Evolutionary conservation across 2,797 vertebrate species (phyloP), one percentile per base, ranked within the genome.

Genomic region (Gymnothorax reevesii): DNA sequence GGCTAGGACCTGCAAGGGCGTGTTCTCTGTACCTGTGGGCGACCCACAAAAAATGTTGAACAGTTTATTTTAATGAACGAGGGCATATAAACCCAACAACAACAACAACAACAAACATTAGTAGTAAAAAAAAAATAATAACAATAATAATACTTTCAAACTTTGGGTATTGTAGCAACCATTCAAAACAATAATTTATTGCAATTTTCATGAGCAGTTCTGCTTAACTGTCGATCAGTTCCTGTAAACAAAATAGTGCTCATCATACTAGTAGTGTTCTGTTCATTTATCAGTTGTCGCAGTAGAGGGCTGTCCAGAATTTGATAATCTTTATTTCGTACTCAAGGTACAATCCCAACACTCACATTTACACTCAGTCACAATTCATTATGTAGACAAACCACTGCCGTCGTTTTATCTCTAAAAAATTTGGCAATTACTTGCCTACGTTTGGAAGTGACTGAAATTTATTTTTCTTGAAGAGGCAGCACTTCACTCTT

Each of bases 11-110:
- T 99, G 98, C 6, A 99, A 96, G 83, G 96, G 93, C 0, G 97
- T 98, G 94, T 99, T 99, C 87, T 97, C 97, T 0, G 96, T 96
- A 1, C 98, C 98, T 99, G 93, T 20, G 92, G 75, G 62, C 54
- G 10, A 80, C 42, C 20, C 8, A 15, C 62, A 59, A 60, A 7
- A 57, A 71, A 13, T 12, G 71, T 49, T n/a, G 55, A 66, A 69
- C 57, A 9, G 6, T 20, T 57, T 42, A 60, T 1, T 12, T 12
- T 12, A 59, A 9, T 55, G 33, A 54, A 82, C 27, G 55, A 17
- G 22, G 20, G 54, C 20, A n/a, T 57, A 59, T 83, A 25, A n/a
- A 9, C 1, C 42, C 15, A 49, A 71, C 8, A 42, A 42, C 33
- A 42, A 2, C 33, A 42, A 42, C 33, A 42, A 42, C 33, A 42